phyloP scores from a whole-genome alignment of 2,888 invertebrate genomes.

The Microplitis manilae region DNA sequence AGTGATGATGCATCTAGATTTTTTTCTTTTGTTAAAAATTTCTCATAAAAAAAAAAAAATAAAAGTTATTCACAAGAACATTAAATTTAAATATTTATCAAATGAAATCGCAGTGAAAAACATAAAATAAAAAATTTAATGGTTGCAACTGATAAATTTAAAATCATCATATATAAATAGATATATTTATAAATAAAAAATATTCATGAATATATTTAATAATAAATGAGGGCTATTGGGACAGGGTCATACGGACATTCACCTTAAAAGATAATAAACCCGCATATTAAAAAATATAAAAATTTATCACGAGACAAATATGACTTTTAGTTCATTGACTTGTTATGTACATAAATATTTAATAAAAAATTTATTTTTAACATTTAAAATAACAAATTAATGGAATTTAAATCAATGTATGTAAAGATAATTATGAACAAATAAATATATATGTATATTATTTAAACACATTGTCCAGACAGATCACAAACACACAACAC shows the following conservation, averaged over 20 bases:
- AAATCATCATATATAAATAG: no score
- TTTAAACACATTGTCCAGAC: conserved; percentile 9
- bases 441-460: neutral
- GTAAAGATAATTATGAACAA: neutral
- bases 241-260: neutral
- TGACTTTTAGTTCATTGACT: neutral
- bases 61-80: neutral
- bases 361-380: neutral
- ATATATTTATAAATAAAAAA: no score
- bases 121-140: no score
- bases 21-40: neutral
- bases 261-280: neutral
- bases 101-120: neutral
- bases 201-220: neutral
- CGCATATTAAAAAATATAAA: neutral
- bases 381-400: neutral
- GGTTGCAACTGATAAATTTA: no score
- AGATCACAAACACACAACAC: conserved; percentile 17
- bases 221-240: neutral
- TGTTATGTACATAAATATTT: neutral
- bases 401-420: neutral
- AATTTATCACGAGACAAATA: neutral
- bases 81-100: neutral
- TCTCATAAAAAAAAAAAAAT: neutral
- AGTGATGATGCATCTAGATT: neutral